Conservation (phyloP, 1,140 invertebrate species). For the Octopus sinensis region DNA sequence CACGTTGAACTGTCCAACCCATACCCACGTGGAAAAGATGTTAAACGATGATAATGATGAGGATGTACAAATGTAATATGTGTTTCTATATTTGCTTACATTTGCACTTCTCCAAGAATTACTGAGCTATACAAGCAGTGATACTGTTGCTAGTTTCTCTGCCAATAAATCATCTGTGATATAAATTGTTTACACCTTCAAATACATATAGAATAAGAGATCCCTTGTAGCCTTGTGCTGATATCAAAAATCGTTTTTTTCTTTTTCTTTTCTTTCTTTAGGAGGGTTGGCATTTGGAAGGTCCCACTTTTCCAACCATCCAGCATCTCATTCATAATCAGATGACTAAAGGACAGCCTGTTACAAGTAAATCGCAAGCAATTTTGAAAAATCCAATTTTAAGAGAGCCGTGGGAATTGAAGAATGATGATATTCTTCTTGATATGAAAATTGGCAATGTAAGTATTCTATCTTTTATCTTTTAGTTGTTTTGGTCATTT, state of each 20-base stretch:
- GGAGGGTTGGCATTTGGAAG: slow-evolving; percentile 91
- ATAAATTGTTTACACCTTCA: not conserved
- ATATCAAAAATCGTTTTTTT: not conserved
- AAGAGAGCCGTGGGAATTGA: slow-evolving; percentile 92
- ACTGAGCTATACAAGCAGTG: too few species aligned
- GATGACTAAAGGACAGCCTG: slow-evolving; percentile 75
- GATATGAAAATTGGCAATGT: slow-evolving; percentile 93
- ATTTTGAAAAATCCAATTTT: slow-evolving; percentile 82
- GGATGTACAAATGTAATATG: too few species aligned
- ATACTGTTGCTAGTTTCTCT: too few species aligned
- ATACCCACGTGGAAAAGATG: too few species aligned
- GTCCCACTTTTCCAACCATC: slow-evolving; percentile 86
- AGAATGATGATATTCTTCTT: slow-evolving; percentile 90
- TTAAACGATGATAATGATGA: too few species aligned
- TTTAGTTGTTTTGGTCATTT: too few species aligned
- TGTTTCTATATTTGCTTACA: too few species aligned
- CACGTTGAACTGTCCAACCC: too few species aligned
- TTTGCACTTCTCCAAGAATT: too few species aligned
- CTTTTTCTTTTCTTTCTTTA: slow-evolving; percentile 52
- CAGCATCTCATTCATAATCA: slow-evolving; percentile 87
- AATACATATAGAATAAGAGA: not conserved
- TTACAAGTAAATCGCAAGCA: slow-evolving; percentile 87
- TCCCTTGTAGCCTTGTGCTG: not conserved
- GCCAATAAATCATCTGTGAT: too few species aligned
- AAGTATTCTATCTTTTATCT: slow-evolving; percentile 44